phyloP scores from a whole-genome alignment of 2,113 vertebrate genomes.

The Pteruthius melanotis region DNA sequence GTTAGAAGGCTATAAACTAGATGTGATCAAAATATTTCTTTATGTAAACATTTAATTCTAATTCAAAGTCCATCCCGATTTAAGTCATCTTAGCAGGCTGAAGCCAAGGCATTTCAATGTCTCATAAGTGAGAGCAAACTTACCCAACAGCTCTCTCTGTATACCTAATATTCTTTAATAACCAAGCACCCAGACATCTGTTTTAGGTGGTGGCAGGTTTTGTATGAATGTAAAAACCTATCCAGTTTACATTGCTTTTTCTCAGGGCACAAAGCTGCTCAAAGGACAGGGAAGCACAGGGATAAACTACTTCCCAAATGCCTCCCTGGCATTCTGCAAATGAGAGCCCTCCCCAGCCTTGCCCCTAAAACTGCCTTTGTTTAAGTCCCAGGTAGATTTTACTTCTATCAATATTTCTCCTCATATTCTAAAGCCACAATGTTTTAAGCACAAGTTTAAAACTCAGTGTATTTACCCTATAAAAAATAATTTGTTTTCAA shows the following conservation, averaged over 20 bases:
- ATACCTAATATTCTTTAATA: background rate
- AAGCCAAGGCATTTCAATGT: background rate
- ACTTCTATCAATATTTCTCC: background rate
- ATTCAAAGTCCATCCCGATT: background rate
- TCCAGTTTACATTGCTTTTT: background rate
- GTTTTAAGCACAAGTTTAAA: background rate
- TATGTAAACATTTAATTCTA: background rate
- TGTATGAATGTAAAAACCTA: background rate
- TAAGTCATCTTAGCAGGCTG: background rate
- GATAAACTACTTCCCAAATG: too few species aligned
- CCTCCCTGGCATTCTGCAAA: background rate
- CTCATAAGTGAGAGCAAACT: background rate
- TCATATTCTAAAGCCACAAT: background rate
- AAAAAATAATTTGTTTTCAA: background rate
- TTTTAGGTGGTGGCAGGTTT: background rate
- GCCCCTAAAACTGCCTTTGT: rapidly evolving
- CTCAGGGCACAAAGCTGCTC: background rate
- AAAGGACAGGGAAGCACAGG: background rate
- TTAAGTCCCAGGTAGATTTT: background rate
- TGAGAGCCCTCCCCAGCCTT: background rate
- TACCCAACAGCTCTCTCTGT: background rate
- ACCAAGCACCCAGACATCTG: background rate
- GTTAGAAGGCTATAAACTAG: background rate
- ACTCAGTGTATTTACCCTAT: background rate
- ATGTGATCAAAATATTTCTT: background rate